Base-by-base conservation (phyloP, 2,888 invertebrate species). In the Melitaea athalia region DNA sequence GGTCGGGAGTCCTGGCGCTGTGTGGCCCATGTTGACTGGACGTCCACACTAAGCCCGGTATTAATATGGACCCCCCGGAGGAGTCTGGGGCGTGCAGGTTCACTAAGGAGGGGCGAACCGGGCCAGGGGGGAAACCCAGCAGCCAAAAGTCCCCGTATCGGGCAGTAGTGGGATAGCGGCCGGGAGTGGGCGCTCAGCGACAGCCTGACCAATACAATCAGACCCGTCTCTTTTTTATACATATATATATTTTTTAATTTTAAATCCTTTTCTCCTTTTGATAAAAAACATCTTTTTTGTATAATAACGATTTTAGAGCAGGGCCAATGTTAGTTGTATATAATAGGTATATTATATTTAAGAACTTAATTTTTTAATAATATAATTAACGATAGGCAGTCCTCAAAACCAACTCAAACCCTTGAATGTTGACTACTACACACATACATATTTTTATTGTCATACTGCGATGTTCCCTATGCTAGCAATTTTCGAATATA, bases 111-210 rank as follows among this genome's bases (percentile, higher is more conserved):
- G 95, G 97, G 96, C 96, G 98, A 94, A 98, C 94, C 96, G 98
- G 98, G 98, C 97, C 97, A 98, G 98, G 96, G 97, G 97, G 97
- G 98, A 96, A 97, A 98, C 97, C 95, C 97, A 98, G 98, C 98
- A 98, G 98, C 97, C 98, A 98, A 98, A 98, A 98, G 97, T 97
- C 96, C 95, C 97, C 98, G 97, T 97, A 98, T 97, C 95, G 96
- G 94, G 97, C 98, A 98, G 98, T 98, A 98, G 97, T 96, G 97
- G 98, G 98, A 97, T 97, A 96, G 98, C 98, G 97, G 95, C 97
- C 95, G 96, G 97, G 98, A 98, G 97, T 97, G 96, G 94, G 95
- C 94, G 94, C 95, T 95, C 95, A 95, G 94, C 95, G 93, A 93
- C 95, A 98, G 98, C 98, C 97, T 93, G 95, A 89, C 89, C 86